Conservation (phyloP, 2,888 invertebrate species). For the Eretmocerus hayati region DNA sequence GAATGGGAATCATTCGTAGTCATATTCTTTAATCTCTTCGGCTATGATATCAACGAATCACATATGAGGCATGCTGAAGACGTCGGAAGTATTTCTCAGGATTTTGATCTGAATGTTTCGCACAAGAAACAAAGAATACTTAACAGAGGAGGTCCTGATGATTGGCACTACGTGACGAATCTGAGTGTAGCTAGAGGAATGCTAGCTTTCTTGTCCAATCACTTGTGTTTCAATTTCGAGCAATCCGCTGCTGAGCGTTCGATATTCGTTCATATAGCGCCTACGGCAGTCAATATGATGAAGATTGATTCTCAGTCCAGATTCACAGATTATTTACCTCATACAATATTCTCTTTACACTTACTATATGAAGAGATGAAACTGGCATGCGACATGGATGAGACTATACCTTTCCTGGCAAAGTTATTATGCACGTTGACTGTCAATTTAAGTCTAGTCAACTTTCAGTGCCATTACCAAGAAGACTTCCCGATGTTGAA, state of each 20-base stretch:
- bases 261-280: too few species aligned
- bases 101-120: constrained; percentile 49
- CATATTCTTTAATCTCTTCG: constrained; percentile 57
- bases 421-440: constrained; percentile 69
- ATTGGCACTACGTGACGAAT: constrained; percentile 69
- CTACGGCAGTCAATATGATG: too few species aligned
- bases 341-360: constrained; percentile 75
- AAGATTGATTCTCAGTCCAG: constrained; percentile 59
- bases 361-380: constrained; percentile 88
- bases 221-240: constrained; percentile 3
- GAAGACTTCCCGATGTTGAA: constrained; percentile 71
- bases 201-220: constrained; percentile 11
- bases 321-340: constrained; percentile 66
- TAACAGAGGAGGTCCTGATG: constrained; percentile 70
- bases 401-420: constrained; percentile 62
- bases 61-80: constrained; percentile 43
- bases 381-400: constrained; percentile 63
- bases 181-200: constrained; percentile 52
- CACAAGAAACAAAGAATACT: constrained; percentile 73
- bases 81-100: constrained; percentile 48
- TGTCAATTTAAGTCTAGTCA: constrained; percentile 63
- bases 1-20: constrained; percentile 75
- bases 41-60: constrained; percentile 64
- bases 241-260: not conserved
- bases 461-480: constrained; percentile 76